Evolutionary conservation across 2,888 invertebrate species (phyloP).

Genomic region (Galeruca laticollis): DNA sequence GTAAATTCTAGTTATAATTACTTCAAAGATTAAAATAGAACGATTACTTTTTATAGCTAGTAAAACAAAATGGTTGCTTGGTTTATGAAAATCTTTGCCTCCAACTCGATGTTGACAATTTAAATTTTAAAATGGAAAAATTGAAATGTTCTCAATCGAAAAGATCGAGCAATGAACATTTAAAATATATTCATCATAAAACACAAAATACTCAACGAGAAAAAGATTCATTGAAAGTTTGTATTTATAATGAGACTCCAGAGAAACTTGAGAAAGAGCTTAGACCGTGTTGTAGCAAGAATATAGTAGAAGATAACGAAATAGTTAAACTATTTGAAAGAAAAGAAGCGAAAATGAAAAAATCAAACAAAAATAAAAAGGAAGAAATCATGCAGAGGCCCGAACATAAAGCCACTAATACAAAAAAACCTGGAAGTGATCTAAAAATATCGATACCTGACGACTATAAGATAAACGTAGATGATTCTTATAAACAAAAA

Average conservation of each 20-base stretch:
- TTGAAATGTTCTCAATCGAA: conserved; percentile 55
- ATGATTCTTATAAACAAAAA: conserved; percentile 43
- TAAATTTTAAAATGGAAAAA: conserved; percentile 57
- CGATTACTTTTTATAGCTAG: conserved; percentile 54
- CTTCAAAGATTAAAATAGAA: conserved; percentile 1
- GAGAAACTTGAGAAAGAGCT: conserved; percentile 50
- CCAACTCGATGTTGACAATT: conserved; percentile 62
- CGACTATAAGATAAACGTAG: conserved; percentile 37
- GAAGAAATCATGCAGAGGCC: conserved; percentile 23
- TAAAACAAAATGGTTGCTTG: conserved; percentile 63
- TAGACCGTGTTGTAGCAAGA: conserved; percentile 38
- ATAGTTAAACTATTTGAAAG: conserved; percentile 58
- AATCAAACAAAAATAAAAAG: conserved; percentile 29
- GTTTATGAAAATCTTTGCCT: conserved; percentile 65
- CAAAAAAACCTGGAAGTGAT: conserved; percentile 13
- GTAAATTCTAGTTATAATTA: conserved; percentile 49
- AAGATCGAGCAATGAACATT: conserved; percentile 58
- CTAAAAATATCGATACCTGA: conserved; percentile 13
- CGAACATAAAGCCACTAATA: conserved; percentile 13
- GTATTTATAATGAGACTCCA: conserved; percentile 51
- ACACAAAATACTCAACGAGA: neutral
- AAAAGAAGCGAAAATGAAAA: conserved; percentile 40
- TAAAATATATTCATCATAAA: conserved; percentile 53
- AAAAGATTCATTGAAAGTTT: conserved; percentile 32
- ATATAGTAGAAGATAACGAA: conserved; percentile 42